Percentiles rank a stretch among this genome's conserved stretches.
Conservation (phyloP, 1,140 invertebrate species). For the Eumaeus atala region DNA sequence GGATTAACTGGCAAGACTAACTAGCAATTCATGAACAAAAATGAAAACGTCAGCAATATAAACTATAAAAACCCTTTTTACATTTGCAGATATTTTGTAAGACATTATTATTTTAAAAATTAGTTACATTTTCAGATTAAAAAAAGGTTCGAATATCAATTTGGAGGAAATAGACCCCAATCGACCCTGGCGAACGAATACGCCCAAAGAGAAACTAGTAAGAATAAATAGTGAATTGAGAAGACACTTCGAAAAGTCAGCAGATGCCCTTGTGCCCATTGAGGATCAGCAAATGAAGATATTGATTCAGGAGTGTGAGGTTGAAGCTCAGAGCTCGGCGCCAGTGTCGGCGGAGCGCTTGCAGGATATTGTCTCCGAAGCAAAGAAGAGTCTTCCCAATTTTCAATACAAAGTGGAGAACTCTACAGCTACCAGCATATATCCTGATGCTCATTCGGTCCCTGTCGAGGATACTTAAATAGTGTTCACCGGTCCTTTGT, state of each 20-base stretch:
- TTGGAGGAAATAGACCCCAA: conserved; percentile 34
- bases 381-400: conserved; percentile 48
- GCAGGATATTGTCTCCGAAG: conserved; percentile 43
- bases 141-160: conserved; percentile 21
- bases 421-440: conserved; percentile 39
- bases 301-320: conserved; percentile 41
- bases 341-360: conserved; percentile 29
- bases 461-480: conserved; percentile 5
- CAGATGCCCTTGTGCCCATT: conserved; percentile 34
- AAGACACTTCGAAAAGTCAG: conserved; percentile 36
- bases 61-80: too few species aligned
- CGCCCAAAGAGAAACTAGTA: conserved; percentile 44
- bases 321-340: conserved; percentile 25
- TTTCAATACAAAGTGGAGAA: conserved; percentile 47
- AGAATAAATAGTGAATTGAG: conserved; percentile 49
- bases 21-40: too few species aligned
- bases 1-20: too few species aligned
- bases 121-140: conserved; percentile 28
- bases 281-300: conserved; percentile 39
- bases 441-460: conserved; percentile 31
- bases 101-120: too few species aligned
- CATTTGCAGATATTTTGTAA: too few species aligned
- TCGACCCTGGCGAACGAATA: conserved; percentile 53
- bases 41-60: too few species aligned
- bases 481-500: too few species aligned